Percentiles rank a stretch among this genome's conserved stretches.
phyloP scores from a whole-genome alignment of 2,113 vertebrate genomes.

The Saccopteryx bilineata region DNA sequence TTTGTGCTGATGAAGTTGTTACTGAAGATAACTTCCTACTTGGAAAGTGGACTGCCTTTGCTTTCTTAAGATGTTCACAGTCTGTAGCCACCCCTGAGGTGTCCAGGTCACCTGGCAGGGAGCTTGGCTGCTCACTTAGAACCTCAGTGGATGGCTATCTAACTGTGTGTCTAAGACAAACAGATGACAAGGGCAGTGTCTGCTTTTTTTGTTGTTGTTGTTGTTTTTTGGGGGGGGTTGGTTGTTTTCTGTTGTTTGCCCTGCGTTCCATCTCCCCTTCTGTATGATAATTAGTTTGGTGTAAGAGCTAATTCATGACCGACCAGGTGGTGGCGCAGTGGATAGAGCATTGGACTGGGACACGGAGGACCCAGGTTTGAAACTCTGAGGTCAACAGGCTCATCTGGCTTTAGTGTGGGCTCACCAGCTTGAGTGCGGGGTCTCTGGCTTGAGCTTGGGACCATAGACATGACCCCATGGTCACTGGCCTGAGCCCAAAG shows the following conservation, averaged over 20 bases:
- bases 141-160: neutral
- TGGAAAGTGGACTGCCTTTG: neutral
- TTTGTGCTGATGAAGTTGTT: neutral
- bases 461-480: no score
- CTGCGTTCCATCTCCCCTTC: neutral
- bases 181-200: neutral
- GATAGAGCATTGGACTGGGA: no score
- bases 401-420: no score
- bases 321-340: no score
- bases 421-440: no score
- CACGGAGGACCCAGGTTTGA: no score
- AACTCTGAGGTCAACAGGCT: no score
- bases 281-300: neutral
- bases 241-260: constrained; percentile 20
- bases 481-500: no score
- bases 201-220: neutral
- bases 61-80: neutral
- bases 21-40: neutral
- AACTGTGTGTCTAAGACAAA: neutral
- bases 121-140: neutral
- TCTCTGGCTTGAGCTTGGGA: no score
- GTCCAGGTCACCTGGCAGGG: neutral
- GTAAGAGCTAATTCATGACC: neutral
- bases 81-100: neutral
- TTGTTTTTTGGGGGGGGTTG: no score